Evolutionary conservation across 2,888 invertebrate genomes (phyloP), one percentile per base, ranked within the genome.

Genomic region (Lomographa bimaculata): DNA sequence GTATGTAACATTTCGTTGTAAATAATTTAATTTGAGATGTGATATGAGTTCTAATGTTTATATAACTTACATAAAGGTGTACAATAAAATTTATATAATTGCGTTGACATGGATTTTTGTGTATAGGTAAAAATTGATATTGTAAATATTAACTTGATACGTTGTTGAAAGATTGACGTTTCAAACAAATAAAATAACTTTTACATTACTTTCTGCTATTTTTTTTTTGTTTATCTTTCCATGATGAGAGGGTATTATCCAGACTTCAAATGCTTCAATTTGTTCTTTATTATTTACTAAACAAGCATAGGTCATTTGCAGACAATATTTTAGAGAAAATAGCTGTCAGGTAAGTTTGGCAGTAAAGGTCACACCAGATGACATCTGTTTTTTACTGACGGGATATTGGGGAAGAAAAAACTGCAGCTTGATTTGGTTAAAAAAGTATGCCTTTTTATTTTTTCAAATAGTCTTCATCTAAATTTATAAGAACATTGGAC

Each of bases 401-500:
- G n/a, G n/a, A n/a, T n/a, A n/a, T n/a, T n/a, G n/a, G n/a, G n/a
- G n/a, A n/a, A n/a, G n/a, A 58, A 79, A 58, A 79, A 79, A 83
- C 74, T 57, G 68, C 75, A 74, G 54, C 47, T 71, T 75, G 56
- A 63, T 85, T 89, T 89, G 87, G 87, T 87, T 89, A 87, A 89
- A 89, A 89, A 89, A 89, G 86, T 89, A 89, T 87, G 87, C 87
- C 83, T 85, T 89, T 87, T 89, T 84, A 85, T 85, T 54, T 54
- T 49, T 89, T 89, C 86, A 87, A 87, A 89, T 89, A 87, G 84
- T 87, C 82, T 87, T 89, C 87, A 89, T 89, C 87, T 89, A 89
- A 86, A 82, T 86, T 85, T 89, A 89, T 89, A 87, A 89, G 87
- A 89, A 89, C 89, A 87, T 89, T 89, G 89, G 89, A 89, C 89